Evolutionary conservation across 1,140 invertebrate species (phyloP).

Genomic region (Drosophila baimaii): DNA sequence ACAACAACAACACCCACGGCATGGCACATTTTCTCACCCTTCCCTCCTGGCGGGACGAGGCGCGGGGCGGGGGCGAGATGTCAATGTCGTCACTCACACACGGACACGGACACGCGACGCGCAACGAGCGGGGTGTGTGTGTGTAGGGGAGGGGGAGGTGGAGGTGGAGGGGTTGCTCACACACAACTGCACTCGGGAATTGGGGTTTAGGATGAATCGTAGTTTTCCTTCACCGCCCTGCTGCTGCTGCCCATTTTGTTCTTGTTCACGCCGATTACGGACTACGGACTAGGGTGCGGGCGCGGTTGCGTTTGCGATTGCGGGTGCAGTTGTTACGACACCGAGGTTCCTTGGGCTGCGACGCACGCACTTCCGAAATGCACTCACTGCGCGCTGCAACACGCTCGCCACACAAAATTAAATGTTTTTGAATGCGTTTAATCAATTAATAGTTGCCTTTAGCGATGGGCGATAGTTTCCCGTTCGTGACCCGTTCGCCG

Average conservation of each 20-base stretch:
- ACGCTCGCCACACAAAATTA: slow-evolving; percentile 12
- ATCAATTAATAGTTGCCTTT: slow-evolving; percentile 37
- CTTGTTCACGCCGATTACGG: not conserved
- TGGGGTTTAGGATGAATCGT: slow-evolving; percentile 54
- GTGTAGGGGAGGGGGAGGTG: no score
- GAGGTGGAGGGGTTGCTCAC: slow-evolving; percentile 17
- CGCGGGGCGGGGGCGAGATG: slow-evolving; percentile 32
- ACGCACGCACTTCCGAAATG: slow-evolving; percentile 17
- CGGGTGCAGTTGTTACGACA: slow-evolving; percentile 24
- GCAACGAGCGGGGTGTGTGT: no score
- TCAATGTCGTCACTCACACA: slow-evolving; percentile 74
- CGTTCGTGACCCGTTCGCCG: slow-evolving; percentile 3
- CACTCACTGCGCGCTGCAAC: slow-evolving; percentile 6
- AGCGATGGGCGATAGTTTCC: slow-evolving; percentile 17
- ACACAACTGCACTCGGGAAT: slow-evolving; percentile 44
- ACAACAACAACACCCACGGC: slow-evolving; percentile 21
- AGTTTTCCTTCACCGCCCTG: slow-evolving; percentile 49
- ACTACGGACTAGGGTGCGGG: not conserved
- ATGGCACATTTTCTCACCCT: slow-evolving; percentile 50
- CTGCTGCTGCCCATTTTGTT: slow-evolving; percentile 10
- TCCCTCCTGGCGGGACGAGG: slow-evolving; percentile 1
- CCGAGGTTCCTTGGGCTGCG: not conserved
- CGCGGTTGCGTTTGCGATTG: no score
- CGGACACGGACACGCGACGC: slow-evolving; percentile 24
- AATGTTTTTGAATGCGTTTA: slow-evolving; percentile 43